A percentile compares a stretch with the other conserved stretches of the same genome.
Evolutionary conservation across 1,140 invertebrate species (phyloP).

Genomic region (Apolygus lucorum): DNA sequence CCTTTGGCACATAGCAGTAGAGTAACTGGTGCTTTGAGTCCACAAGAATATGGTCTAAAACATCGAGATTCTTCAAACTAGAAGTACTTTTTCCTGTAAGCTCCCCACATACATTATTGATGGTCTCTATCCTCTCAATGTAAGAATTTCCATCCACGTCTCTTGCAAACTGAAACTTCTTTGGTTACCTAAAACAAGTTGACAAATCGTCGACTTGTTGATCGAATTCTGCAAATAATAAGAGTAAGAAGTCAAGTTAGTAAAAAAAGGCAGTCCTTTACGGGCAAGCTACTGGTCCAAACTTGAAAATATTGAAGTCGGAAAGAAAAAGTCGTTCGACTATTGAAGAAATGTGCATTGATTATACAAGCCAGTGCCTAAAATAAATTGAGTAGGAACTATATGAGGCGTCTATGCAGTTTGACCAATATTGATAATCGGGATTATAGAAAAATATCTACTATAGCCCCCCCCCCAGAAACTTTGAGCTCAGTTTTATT

Average conservation of each 20-base stretch:
- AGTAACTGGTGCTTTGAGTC: constrained; percentile 71
- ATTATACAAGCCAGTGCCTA: too few relatives aligned
- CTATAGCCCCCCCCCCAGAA: too few relatives aligned
- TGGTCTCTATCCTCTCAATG: constrained; percentile 32
- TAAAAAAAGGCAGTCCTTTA: too few relatives aligned
- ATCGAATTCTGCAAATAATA: background rate
- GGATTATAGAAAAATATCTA: too few relatives aligned
- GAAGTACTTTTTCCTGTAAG: constrained; percentile 17
- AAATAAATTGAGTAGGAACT: too few relatives aligned
- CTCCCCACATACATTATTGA: constrained; percentile 31
- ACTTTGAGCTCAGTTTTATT: too few relatives aligned
- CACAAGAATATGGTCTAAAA: constrained; percentile 63
- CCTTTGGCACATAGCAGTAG: constrained; percentile 91
- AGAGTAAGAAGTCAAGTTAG: background rate
- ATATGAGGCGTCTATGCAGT: too few relatives aligned
- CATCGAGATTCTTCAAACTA: constrained; percentile 30
- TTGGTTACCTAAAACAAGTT: background rate
- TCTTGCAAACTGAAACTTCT: background rate
- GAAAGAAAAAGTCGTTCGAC: too few relatives aligned
- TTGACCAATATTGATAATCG: too few relatives aligned
- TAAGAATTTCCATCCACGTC: constrained; percentile 23
- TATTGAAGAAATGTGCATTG: too few relatives aligned
- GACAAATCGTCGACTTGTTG: background rate
- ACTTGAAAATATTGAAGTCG: too few relatives aligned
- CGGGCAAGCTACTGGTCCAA: too few relatives aligned